These are phyloP conservation scores for Zoanthus solanderi DNA, from an alignment of 92 coral and sea anemone species.

Conservation along the genomic window DNA sequence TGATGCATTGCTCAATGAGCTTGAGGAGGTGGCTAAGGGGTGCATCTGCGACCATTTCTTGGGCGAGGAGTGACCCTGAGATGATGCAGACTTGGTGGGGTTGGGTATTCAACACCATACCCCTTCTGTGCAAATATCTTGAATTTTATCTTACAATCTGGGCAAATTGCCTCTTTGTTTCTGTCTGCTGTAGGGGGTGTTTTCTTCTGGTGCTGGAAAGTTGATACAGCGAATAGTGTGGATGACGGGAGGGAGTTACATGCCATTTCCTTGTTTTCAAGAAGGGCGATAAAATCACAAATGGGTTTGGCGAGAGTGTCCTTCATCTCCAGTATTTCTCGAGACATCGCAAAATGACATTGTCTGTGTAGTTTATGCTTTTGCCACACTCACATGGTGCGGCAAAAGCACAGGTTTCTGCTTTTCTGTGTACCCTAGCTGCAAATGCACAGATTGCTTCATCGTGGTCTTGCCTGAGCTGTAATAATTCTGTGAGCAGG, in stretches of 20 bases:
- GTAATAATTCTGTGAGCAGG: constrained; percentile 69
- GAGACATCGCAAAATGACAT: constrained; percentile 64
- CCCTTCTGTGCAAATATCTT: too few relatives aligned
- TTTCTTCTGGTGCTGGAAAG: constrained; percentile 27
- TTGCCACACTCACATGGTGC: constrained; percentile 65
- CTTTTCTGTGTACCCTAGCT: not conserved
- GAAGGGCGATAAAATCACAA: constrained; percentile 17
- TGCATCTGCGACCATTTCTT: too few relatives aligned
- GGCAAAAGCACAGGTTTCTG: not conserved
- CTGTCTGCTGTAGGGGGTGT: not conserved
- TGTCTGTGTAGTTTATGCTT: constrained; percentile 68
- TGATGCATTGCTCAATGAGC: too few relatives aligned
- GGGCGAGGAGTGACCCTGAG: too few relatives aligned
- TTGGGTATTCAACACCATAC: too few relatives aligned
- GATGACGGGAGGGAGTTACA: constrained; percentile 73
- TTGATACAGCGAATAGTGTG: constrained; percentile 62
- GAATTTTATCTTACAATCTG: too few relatives aligned
- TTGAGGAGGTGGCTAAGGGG: too few relatives aligned
- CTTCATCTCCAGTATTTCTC: constrained; percentile 60
- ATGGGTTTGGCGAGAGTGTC: constrained; percentile 51
- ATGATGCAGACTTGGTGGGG: too few relatives aligned
- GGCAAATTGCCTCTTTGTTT: too few relatives aligned
- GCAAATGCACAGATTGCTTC: constrained; percentile 65
- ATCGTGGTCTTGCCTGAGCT: constrained; percentile 68
- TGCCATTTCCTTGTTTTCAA: constrained; percentile 61